Evolutionary conservation across 2,888 invertebrate genomes (phyloP).

Genomic region (Eubasilissa splendida): DNA sequence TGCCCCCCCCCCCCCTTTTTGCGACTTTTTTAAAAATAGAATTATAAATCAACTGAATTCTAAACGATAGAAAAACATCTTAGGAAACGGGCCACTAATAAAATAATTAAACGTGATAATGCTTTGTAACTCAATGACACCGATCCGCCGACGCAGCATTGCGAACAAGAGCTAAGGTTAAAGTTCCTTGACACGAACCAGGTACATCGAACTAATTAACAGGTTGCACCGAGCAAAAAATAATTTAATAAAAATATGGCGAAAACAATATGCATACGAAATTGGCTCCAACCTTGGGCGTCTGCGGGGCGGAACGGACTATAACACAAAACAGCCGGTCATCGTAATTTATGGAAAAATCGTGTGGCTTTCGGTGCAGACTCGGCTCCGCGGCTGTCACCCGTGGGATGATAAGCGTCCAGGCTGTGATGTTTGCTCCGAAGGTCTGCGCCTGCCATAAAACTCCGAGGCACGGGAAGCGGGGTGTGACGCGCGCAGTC

Average conservation of each 20-base stretch:
- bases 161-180: neutral
- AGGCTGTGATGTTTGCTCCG: neutral
- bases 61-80: too few species aligned
- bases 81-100: too few species aligned
- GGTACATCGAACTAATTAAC: slow-evolving; percentile 23
- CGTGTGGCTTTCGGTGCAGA: slow-evolving; percentile 15
- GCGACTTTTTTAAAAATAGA: too few species aligned
- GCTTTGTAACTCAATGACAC: too few species aligned
- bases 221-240: slow-evolving; percentile 26
- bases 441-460: neutral
- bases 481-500: neutral
- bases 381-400: slow-evolving; percentile 22
- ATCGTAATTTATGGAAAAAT: slow-evolving; percentile 28
- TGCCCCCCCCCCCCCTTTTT: too few species aligned
- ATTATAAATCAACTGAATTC: too few species aligned
- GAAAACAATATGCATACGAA: slow-evolving; percentile 31
- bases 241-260: slow-evolving; percentile 28
- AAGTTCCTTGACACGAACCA: slow-evolving; percentile 3
- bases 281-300: slow-evolving; percentile 14
- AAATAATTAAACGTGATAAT: too few species aligned
- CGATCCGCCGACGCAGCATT: too few species aligned
- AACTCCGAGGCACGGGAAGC: slow-evolving; percentile 2
- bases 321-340: slow-evolving; percentile 19
- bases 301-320: slow-evolving; percentile 25
- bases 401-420: slow-evolving; percentile 10